A percentile compares a stretch with the other conserved stretches of the same genome.
Conservation (phyloP, 1,140 invertebrate species). For the Frieseomelitta varia region DNA sequence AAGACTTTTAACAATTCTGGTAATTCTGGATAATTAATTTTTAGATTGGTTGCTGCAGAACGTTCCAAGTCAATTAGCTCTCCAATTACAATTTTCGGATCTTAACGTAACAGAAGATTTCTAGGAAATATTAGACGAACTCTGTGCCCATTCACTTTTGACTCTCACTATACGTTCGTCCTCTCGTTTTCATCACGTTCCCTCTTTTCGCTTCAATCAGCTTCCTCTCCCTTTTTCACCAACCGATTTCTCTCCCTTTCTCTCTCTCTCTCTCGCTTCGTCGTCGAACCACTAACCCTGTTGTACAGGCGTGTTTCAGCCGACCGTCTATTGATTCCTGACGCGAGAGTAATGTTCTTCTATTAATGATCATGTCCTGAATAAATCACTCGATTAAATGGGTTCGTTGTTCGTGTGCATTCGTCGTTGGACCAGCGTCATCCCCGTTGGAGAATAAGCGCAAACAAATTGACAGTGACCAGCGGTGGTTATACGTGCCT, state of each 20-base stretch:
- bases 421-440: constrained; percentile 56
- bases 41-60: too few relatives aligned
- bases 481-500: constrained; percentile 33
- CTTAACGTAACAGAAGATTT: too few relatives aligned
- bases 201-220: constrained; percentile 22
- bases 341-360: constrained; percentile 78
- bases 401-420: constrained; percentile 68
- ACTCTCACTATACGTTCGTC: not conserved
- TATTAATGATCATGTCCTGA: constrained; percentile 79
- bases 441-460: constrained; percentile 60
- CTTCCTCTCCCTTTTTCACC: constrained; percentile 8
- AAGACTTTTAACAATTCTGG: too few relatives aligned
- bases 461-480: constrained; percentile 67
- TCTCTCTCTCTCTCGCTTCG: constrained; percentile 13
- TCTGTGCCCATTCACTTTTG: too few relatives aligned
- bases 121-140: too few relatives aligned
- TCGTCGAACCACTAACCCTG: constrained; percentile 31
- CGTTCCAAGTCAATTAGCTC: too few relatives aligned
- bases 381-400: constrained; percentile 81
- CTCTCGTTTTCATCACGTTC: constrained; percentile 22
- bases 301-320: constrained; percentile 53
- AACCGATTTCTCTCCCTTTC: not conserved
- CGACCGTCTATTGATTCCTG: constrained; percentile 76
- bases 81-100: too few relatives aligned
- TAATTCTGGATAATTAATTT: too few relatives aligned